Evolutionary conservation across 2,888 invertebrate species (phyloP).

Genomic region (Hydropsyche betteni): DNA sequence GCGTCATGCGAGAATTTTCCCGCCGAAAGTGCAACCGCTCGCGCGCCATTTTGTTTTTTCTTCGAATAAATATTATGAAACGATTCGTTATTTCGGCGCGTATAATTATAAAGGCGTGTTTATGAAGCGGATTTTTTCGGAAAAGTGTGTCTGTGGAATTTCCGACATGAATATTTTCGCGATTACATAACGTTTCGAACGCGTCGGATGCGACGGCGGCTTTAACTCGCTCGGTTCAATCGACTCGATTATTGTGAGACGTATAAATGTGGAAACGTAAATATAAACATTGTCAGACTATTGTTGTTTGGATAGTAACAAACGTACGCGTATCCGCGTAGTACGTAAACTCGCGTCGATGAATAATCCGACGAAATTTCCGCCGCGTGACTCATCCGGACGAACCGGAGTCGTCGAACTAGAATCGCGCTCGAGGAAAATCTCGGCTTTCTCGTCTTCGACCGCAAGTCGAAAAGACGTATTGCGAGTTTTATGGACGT

Average conservation of each 20-base stretch:
- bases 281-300: not conserved
- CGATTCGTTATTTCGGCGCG: not conserved
- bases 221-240: too few relatives aligned
- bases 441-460: too few relatives aligned
- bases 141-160: not conserved
- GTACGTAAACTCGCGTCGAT: slow-evolving; percentile 5
- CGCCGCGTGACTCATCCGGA: not conserved
- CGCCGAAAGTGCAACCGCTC: not conserved
- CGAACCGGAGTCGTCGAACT: slow-evolving; percentile 5
- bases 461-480: too few relatives aligned
- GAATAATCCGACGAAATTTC: slow-evolving; percentile 28
- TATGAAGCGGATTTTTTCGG: not conserved
- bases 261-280: not conserved
- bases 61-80: slow-evolving; percentile 1
- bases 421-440: not conserved
- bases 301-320: not conserved
- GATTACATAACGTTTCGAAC: too few relatives aligned
- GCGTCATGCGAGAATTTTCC: not conserved
- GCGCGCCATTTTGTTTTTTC: not conserved
- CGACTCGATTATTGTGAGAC: too few relatives aligned
- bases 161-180: too few relatives aligned
- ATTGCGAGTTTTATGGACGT: too few relatives aligned
- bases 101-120: slow-evolving; percentile 4
- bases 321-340: not conserved
- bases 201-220: too few relatives aligned